A percentile compares a stretch with the other conserved stretches of the same genome.
These are phyloP conservation scores for Diplolepis rosae DNA, from an alignment of 2,888 invertebrate species.

Conservation along the genomic window DNA sequence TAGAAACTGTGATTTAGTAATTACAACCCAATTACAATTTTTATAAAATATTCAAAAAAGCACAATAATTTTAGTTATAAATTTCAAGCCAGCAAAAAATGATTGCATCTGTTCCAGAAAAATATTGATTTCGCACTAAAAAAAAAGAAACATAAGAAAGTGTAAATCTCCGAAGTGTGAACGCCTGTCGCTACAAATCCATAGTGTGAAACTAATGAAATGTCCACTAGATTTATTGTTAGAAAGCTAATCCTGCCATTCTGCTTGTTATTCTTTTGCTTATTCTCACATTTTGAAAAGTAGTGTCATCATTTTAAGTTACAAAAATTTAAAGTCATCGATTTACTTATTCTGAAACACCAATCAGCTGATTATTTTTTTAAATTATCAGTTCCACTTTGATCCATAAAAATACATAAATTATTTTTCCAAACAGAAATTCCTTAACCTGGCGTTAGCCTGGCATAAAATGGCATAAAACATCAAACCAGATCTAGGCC, in stretches of 20 bases:
- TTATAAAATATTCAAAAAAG: no score
- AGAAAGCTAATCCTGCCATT: constrained; percentile 8
- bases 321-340: constrained; percentile 1
- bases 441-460: no score
- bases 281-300: not conserved
- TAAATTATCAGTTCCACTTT: not conserved
- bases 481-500: no score
- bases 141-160: not conserved
- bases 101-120: not conserved
- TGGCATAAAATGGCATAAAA: no score
- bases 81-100: not conserved
- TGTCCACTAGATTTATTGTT: constrained; percentile 22
- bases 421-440: not conserved
- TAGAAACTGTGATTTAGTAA: no score
- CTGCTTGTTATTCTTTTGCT: not conserved
- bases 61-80: no score
- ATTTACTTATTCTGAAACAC: not conserved
- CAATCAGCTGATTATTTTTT: not conserved
- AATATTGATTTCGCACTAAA: constrained; percentile 19
- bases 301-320: not conserved
- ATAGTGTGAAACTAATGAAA: constrained; percentile 24
- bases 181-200: constrained; percentile 18
- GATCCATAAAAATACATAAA: not conserved
- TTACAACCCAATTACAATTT: no score
- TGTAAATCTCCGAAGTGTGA: constrained; percentile 25